These are phyloP conservation scores for Marasmarcha lunaedactyla DNA, from an alignment of 2,888 invertebrate species.

Conservation along the genomic window DNA sequence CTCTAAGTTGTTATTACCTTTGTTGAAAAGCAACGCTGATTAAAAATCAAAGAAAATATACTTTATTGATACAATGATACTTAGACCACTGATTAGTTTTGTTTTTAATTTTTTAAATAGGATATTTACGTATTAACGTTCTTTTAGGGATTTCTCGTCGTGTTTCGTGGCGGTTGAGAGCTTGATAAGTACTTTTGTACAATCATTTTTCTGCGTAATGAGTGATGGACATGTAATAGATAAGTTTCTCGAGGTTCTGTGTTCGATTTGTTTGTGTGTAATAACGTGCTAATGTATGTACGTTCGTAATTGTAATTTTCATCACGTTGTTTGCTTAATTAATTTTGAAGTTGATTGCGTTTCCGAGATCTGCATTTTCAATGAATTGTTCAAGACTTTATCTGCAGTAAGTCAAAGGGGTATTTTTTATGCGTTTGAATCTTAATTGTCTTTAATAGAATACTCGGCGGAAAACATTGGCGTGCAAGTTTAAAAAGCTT, in stretches of 20 bases:
- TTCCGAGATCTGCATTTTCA: too few relatives aligned
- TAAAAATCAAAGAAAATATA: too few relatives aligned
- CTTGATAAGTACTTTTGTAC: too few relatives aligned
- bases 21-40: constrained; percentile 32
- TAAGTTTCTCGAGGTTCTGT: not conserved
- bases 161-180: constrained; percentile 13
- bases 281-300: not conserved
- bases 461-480: too few relatives aligned
- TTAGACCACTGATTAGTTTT: too few relatives aligned
- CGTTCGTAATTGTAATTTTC: not conserved
- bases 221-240: not conserved
- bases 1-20: constrained; percentile 28
- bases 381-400: too few relatives aligned
- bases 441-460: too few relatives aligned
- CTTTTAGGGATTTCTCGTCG: constrained; percentile 32
- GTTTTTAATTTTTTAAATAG: constrained; percentile 42
- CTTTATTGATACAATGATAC: too few relatives aligned
- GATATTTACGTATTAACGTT: constrained; percentile 33
- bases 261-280: not conserved
- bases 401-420: too few relatives aligned
- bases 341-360: constrained; percentile 38
- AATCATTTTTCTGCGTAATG: too few relatives aligned
- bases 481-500: too few relatives aligned
- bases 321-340: constrained; percentile 21
- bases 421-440: too few relatives aligned